phyloP scores from a whole-genome alignment of 2,113 vertebrate species.

The Acinonyx jubatus region DNA sequence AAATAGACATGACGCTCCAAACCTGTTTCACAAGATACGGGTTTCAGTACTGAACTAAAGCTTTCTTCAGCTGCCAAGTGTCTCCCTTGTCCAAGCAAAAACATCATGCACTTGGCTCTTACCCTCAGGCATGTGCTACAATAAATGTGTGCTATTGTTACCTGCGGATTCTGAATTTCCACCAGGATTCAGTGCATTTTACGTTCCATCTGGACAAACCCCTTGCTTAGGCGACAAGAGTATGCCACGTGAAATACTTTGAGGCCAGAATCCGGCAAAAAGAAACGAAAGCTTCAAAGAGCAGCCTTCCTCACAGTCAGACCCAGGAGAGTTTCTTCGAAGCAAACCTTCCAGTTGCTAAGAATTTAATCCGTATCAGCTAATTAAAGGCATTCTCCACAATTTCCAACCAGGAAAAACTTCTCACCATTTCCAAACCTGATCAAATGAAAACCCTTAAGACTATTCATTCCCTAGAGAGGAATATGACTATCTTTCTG shows the following conservation, averaged over 20 bases:
- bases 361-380: not conserved
- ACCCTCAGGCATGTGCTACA: not conserved
- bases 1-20: not conserved
- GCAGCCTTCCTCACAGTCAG: not conserved
- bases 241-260: not conserved
- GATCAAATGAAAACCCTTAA: not conserved
- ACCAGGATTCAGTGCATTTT: not conserved
- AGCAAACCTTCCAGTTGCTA: not conserved
- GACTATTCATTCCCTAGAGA: not conserved
- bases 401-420: not conserved
- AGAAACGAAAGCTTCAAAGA: not conserved
- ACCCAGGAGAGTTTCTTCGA: not conserved
- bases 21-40: slow-evolving; percentile 14
- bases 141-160: not conserved
- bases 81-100: not conserved
- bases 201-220: not conserved
- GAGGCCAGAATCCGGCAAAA: not conserved
- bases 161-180: not conserved
- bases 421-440: not conserved
- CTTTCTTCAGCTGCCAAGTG: slow-evolving; percentile 40
- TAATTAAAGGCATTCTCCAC: not conserved
- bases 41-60: not conserved
- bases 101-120: not conserved
- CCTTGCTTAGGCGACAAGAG: not conserved
- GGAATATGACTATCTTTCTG: not conserved